Base-by-base conservation (phyloP, 2,888 invertebrate species). In the Morinoia aosen region DNA sequence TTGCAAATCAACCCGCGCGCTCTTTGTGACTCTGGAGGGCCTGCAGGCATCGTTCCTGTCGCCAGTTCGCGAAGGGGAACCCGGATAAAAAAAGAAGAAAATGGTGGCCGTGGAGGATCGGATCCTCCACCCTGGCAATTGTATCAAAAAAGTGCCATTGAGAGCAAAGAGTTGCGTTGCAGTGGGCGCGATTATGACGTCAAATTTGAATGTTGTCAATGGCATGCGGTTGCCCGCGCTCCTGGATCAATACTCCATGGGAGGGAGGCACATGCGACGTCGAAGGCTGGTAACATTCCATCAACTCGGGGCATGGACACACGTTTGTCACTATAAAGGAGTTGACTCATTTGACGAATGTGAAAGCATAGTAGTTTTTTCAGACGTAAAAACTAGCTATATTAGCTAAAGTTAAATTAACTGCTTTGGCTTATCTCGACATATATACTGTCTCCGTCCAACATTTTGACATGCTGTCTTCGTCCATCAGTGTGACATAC, bases 51-150 rank as follows among this genome's bases (percentile, higher is more conserved):
- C 57, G 93, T 33, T 11, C 33, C 57, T 90, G 40, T 57, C 93
- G 33, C 19, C 48, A 16, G n/a, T 25, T 48, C 33, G 58, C 33
- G n/a, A 12, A 57, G 93, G 93, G 93, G 57, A 93, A 57, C 93
- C n/a, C 93, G 33, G 14, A 56, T 11, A 12, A 93, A 93, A 93
- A 93, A 93, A 91, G 57, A 48, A 93, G 93, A 93, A 93, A 93
- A 93, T 93, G 93, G 93, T 93, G 33, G 93, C 93, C 93, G 16
- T 40, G 48, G 48, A 16, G 57, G 93, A 93, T 93, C 57, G 33
- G 16, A 93, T 25, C 57, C 5, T 11, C 56, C 58, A 57, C 57
- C 19, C 14, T 19, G 57, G 56, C 57, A 93, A 93, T 57, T 93
- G 93, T 48, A 56, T 57, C 57, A 33, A 57, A 93, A 93, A 93